A percentile compares a stretch with the other conserved stretches of the same genome.
phyloP scores from a whole-genome alignment of 2,888 invertebrate species.

The Eupithecia vulgata region DNA sequence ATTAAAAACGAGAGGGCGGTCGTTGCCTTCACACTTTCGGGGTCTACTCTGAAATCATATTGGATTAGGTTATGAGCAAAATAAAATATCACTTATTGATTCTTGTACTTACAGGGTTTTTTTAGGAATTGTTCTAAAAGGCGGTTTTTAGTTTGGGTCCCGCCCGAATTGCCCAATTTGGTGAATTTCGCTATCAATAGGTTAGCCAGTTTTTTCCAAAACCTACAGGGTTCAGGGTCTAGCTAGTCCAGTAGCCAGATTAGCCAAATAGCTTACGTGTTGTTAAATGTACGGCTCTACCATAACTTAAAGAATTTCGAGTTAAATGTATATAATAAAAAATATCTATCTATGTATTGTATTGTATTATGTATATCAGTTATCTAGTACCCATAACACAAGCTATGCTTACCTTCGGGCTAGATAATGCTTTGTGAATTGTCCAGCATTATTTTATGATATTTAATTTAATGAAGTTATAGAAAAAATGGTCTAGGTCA shows the following conservation, averaged over 20 bases:
- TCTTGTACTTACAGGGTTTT: neutral
- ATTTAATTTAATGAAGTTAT: neutral
- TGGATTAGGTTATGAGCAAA: neutral
- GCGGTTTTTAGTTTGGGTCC: neutral
- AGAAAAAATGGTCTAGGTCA: neutral
- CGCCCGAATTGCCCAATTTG: no score
- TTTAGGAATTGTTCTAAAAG: neutral
- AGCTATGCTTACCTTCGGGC: no score
- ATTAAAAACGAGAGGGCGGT: slow-evolving; percentile 60
- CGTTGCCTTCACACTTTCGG: slow-evolving; percentile 45
- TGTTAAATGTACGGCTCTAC: no score
- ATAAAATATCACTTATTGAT: neutral
- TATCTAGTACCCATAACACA: no score
- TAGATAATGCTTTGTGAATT: no score
- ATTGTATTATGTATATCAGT: no score
- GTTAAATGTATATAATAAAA: no score
- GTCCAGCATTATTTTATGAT: no score
- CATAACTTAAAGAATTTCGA: neutral
- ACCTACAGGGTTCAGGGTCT: neutral
- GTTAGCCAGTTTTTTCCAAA: neutral
- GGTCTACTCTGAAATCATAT: slow-evolving; percentile 30
- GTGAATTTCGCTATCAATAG: no score
- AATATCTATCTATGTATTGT: no score
- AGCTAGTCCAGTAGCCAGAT: neutral
- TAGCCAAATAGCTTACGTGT: neutral